Percentiles rank a stretch among this genome's conserved stretches.
phyloP scores from a whole-genome alignment of 1,140 invertebrate species.

The Metopolophium dirhodum region DNA sequence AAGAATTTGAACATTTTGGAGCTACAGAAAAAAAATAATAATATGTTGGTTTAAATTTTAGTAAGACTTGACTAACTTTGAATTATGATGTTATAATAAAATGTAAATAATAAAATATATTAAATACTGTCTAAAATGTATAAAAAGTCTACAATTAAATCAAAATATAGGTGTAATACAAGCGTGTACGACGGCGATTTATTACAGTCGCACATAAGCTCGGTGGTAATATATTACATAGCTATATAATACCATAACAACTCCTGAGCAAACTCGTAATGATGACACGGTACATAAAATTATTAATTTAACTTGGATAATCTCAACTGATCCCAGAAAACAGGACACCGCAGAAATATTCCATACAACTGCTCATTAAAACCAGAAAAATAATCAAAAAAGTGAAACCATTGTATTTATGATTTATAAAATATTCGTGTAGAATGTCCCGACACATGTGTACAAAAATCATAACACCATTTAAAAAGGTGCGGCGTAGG shows the following conservation, averaged over 20 bases:
- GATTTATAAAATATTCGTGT: neutral
- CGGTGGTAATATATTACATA: neutral
- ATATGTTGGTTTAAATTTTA: no score
- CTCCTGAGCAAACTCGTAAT: neutral
- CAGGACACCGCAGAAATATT: neutral
- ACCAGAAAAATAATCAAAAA: neutral
- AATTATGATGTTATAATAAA: no score
- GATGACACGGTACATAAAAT: neutral
- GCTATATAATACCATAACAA: neutral
- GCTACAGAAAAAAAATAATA: no score
- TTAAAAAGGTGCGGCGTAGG: neutral
- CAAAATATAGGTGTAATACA: neutral
- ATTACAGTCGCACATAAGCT: neutral
- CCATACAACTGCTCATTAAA: neutral
- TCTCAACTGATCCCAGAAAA: neutral
- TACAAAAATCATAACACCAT: constrained; percentile 20
- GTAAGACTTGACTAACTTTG: no score
- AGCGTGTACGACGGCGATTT: neutral
- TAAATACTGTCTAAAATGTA: no score
- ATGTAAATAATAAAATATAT: no score
- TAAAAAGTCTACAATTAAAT: no score
- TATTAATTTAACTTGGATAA: neutral
- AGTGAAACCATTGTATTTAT: neutral
- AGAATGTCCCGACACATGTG: neutral
- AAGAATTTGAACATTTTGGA: no score